Evolutionary conservation across 2,888 invertebrate genomes (phyloP), one percentile per base, ranked within the genome.

Genomic region (Camptogramma bilineatum): DNA sequence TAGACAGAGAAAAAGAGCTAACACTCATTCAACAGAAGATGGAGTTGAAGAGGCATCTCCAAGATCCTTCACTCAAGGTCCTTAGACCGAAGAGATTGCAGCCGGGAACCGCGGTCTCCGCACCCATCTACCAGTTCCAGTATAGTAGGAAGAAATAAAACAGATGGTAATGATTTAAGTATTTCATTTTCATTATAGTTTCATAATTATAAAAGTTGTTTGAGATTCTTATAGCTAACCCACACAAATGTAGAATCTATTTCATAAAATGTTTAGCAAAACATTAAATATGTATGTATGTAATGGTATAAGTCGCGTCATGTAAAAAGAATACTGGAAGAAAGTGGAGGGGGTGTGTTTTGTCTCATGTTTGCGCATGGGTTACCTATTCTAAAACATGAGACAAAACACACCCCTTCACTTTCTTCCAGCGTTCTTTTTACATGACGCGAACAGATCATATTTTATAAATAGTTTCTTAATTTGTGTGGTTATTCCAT

Each of bases 121-220:
- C 97, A 0, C 96, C 98, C 0, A 93, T 97, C 4, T 98, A 96
- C 82, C 91, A 95, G 75, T 98, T 98, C 94, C 95, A 95, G 73
- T 97, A 96, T 80, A 95, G 97, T 82, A 94, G 98, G 72, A 97
- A 97, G 82, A 95, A 95, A 88, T 97, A 90, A 94, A 76, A 77
- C 24, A 50, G 34, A 16, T 21, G 52, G 54, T 69, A 44, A 65
- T 58, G 54, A 57, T 64, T 64, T 3, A 39, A 31, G 18, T 48
- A 65, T 54, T 66, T 68, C 53, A 56, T 64, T 66, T 44, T 61
- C 39, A 62, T 66, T 70, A 65, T 51, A 65, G 64, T 61, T 51
- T 61, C 56, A 57, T 56, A n/a, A 28, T 17, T n/a, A 46, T 18
- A 46, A 10, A 46, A 28, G 16, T 4, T 44, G 21, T 55, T 53